Evolutionary conservation across 1,140 invertebrate species (phyloP), one percentile per base, ranked within the genome.

Genomic region (Eurytemora carolleeae): DNA sequence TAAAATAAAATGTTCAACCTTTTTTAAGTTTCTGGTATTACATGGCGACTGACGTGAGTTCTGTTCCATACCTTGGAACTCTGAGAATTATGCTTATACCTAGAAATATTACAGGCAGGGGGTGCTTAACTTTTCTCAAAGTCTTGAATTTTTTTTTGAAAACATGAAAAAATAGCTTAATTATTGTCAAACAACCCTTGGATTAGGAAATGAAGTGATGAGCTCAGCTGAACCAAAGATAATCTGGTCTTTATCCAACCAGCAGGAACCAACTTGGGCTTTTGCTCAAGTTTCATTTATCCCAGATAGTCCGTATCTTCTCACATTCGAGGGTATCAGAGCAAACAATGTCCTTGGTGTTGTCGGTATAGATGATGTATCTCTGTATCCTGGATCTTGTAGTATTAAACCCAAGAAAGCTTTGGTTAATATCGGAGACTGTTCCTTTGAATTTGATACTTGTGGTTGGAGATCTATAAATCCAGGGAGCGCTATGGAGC

Each of bases 261-360:
- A 81, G 65, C 80, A 82, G 71, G 78, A 78, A 3, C 77, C 79
- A 0, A 74, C 75, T 2, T 81, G 80, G 80, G 75, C 74, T 60
- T 78, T 76, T 57, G 79, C 73, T 22, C 78, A 79, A 64, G 71
- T 76, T 0, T 70, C 65, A 44, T 74, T 80, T 44, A n/a, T 44
- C n/a, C 31, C 31, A n/a, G 31, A 44, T 44, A 12, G n/a, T 44
- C 31, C 21, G 1, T 65, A 64, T 25, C 73, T 78, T 71, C 71
- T 82, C 22, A 68, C 81, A 20, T 76, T 82, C 55, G 79, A 81
- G 68, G 80, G 80, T 2, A 77, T 77, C 18, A 80, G 80, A 79
- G 80, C 80, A 21, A 76, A 78, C 0, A 79, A 74, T 66, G 31
- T 44, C 7, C 31, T 7, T 7, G 80, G 80, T 23, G 76, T 76